phyloP scores from a whole-genome alignment of 2,113 vertebrate genomes.

The Spermophilus dauricus region DNA sequence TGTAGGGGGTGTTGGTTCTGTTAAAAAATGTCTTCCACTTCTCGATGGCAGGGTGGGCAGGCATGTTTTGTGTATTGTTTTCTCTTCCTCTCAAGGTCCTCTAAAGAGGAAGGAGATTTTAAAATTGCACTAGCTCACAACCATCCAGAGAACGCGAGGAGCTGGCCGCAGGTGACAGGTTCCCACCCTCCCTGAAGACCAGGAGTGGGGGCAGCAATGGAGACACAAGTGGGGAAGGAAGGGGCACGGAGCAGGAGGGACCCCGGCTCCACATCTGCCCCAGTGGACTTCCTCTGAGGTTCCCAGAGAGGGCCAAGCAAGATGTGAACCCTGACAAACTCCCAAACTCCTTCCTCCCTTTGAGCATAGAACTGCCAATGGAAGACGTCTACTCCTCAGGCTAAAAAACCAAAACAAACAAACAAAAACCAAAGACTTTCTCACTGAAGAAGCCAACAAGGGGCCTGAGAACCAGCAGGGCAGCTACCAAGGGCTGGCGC shows the following conservation, averaged over 20 bases:
- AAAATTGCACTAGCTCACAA: background rate
- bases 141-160: background rate
- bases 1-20: background rate
- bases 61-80: background rate
- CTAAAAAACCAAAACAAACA: background rate
- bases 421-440: background rate
- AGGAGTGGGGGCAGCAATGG: background rate
- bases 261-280: background rate
- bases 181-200: background rate
- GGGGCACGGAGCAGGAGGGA: background rate
- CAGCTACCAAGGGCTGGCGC: background rate
- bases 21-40: background rate
- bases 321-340: background rate
- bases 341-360: background rate
- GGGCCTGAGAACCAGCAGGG: background rate
- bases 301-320: background rate
- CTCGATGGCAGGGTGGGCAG: background rate
- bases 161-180: background rate
- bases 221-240: no score
- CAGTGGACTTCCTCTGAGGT: fast-evolving
- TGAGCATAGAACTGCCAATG: background rate
- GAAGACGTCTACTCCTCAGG: slow-evolving; percentile 43
- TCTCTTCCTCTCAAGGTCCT: background rate
- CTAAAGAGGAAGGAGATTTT: background rate
- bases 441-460: background rate